These are phyloP conservation scores for Tragelaphus buxtoni DNA, from an alignment of 2,113 vertebrate genomes.

Conservation along the genomic window DNA sequence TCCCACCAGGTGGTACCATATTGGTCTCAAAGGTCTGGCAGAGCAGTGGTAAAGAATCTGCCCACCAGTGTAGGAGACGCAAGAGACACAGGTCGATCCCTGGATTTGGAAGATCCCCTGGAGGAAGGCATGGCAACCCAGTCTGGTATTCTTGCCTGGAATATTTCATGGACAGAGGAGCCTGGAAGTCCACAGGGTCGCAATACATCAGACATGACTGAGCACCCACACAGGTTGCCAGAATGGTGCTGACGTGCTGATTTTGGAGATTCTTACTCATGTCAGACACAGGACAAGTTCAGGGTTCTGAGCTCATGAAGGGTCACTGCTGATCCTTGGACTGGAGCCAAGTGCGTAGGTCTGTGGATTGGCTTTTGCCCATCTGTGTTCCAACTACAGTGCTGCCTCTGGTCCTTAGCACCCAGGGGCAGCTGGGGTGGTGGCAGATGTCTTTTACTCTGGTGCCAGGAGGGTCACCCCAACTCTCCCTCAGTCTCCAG, in stretches of 20 bases:
- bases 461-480: not conserved
- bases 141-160: not conserved
- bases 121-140: not conserved
- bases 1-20: fast-evolving
- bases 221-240: not conserved
- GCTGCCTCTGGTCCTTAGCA: not conserved
- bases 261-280: not conserved
- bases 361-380: fast-evolving
- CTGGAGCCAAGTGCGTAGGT: fast-evolving
- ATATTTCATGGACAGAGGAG: not conserved
- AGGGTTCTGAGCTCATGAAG: not conserved
- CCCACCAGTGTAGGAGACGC: fast-evolving
- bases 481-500: not conserved
- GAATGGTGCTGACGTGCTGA: fast-evolving
- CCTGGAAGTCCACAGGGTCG: fast-evolving
- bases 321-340: not conserved
- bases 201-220: fast-evolving
- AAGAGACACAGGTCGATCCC: not conserved
- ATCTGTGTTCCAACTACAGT: not conserved
- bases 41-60: not conserved
- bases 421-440: too few species aligned
- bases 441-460: too few species aligned
- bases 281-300: not conserved
- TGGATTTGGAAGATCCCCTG: not conserved
- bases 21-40: not conserved